Evolutionary conservation across 2,113 vertebrate species (phyloP).

Genomic region (Microcebus ravelobensis): DNA sequence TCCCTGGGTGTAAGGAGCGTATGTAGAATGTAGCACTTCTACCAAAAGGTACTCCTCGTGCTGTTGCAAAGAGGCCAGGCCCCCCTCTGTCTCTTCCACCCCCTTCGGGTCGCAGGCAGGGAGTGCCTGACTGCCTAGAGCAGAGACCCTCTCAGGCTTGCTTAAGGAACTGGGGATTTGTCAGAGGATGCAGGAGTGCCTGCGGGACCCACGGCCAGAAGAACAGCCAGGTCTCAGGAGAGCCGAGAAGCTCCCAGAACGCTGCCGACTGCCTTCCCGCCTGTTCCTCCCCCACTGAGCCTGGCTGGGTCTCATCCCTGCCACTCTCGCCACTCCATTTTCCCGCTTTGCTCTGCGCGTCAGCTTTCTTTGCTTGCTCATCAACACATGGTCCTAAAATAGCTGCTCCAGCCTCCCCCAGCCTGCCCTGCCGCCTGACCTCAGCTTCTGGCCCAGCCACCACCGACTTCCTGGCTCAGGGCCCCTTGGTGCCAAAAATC

Average conservation of each 20-base stretch:
- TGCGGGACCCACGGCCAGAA: neutral
- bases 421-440: neutral
- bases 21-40: neutral
- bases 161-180: neutral
- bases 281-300: neutral
- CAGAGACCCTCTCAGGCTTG: neutral
- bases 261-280: neutral
- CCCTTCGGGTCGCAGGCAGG: neutral
- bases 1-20: neutral
- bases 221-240: neutral
- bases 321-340: neutral
- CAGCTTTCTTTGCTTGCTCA: conserved; percentile 57
- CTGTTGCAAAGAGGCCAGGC: neutral
- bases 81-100: neutral
- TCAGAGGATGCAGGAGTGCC: neutral
- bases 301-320: accelerated
- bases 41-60: neutral
- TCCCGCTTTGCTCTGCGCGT: conserved; percentile 9
- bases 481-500: neutral
- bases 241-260: neutral
- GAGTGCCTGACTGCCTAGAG: neutral
- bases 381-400: conserved; percentile 60
- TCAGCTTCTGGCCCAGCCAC: neutral
- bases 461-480: neutral
- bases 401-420: neutral